Evolutionary conservation across 2,797 vertebrate species (phyloP).

Genomic region (Pelodytes ibericus): DNA sequence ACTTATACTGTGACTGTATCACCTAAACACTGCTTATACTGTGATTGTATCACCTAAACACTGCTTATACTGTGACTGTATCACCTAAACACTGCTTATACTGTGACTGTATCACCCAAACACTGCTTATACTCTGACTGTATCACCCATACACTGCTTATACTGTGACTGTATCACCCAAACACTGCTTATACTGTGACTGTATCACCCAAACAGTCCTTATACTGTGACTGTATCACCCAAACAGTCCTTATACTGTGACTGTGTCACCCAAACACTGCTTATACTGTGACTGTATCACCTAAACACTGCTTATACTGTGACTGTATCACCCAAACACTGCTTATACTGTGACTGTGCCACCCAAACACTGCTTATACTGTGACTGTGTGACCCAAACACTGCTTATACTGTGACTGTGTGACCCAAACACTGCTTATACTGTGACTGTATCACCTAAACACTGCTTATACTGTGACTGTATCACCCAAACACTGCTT

Average conservation of each 20-base stretch:
- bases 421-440: too few relatives aligned
- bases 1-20: not conserved
- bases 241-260: too few relatives aligned
- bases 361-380: not conserved
- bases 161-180: not conserved
- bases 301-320: slow-evolving; percentile 7
- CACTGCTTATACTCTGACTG: too few relatives aligned
- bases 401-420: too few relatives aligned
- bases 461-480: too few relatives aligned
- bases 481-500: too few relatives aligned
- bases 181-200: too few relatives aligned
- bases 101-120: not conserved
- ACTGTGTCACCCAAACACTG: not conserved
- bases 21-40: slow-evolving; percentile 3
- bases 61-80: not conserved
- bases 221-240: not conserved
- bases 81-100: not conserved
- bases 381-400: not conserved
- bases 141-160: too few relatives aligned
- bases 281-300: not conserved
- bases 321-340: too few relatives aligned
- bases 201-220: too few relatives aligned
- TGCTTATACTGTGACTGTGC: not conserved
- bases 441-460: not conserved
- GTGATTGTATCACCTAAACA: too few relatives aligned